Conservation (phyloP, 2,113 vertebrate species). For the Gopherus evgoodei region DNA sequence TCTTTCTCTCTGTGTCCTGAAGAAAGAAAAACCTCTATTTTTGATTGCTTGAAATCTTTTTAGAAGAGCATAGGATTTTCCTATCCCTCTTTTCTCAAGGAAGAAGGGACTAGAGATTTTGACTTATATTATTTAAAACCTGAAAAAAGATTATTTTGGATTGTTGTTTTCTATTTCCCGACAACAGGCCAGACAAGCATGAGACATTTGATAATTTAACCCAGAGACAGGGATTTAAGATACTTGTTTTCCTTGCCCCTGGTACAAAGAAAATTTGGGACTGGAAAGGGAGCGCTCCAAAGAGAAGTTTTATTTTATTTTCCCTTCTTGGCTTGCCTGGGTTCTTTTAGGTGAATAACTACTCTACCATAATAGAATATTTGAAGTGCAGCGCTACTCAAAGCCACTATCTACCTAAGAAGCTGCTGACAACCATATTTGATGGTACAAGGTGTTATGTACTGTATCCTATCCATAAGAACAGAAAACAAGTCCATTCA, state of each 20-base stretch:
- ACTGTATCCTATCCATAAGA: not conserved
- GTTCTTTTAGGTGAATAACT: not conserved
- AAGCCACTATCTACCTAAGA: not conserved
- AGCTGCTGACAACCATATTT: not conserved
- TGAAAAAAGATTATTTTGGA: not conserved
- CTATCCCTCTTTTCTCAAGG: not conserved
- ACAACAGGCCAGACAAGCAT: not conserved
- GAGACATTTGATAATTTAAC: not conserved
- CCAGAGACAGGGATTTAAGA: not conserved
- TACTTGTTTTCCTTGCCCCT: not conserved
- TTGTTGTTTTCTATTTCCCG: not conserved
- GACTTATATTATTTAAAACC: not conserved
- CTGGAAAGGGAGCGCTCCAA: not conserved
- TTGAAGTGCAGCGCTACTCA: not conserved
- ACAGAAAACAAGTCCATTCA: not conserved
- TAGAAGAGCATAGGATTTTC: not conserved
- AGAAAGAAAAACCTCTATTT: not conserved
- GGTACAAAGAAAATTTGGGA: constrained; percentile 6
- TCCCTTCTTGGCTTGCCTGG: not conserved
- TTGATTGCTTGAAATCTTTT: not conserved
- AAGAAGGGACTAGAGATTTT: not conserved
- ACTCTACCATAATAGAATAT: not conserved
- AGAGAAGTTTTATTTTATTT: constrained; percentile 2
- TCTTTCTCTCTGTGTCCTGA: not conserved
- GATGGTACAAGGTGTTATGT: not conserved